Evolutionary conservation across 2,797 vertebrate genomes (phyloP).

Genomic region (Cephalopachus bancanus): DNA sequence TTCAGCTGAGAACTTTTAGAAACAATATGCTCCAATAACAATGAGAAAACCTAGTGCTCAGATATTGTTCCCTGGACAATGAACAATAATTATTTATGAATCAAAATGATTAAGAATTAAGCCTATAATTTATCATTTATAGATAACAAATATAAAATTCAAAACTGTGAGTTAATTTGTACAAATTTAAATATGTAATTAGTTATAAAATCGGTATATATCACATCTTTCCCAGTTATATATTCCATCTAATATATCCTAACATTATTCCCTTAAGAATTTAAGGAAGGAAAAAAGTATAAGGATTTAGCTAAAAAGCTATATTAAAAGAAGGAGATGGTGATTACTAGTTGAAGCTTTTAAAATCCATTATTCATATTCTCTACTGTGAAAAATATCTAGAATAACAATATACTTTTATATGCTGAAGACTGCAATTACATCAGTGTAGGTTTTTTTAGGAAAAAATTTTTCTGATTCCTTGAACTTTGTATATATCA

Average conservation of each 20-base stretch:
- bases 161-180: background rate
- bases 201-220: background rate
- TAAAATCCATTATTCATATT: background rate
- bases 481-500: background rate
- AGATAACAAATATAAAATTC: no score
- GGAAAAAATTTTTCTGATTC: background rate
- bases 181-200: background rate
- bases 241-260: background rate
- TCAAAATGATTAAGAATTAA: no score
- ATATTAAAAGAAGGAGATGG: background rate
- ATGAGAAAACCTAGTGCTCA: no score
- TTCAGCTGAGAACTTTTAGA: no score
- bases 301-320: background rate
- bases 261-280: background rate
- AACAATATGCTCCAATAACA: no score
- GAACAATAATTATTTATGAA: no score
- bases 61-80: no score
- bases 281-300: background rate
- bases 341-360: background rate
- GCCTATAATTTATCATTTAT: no score
- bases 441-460: background rate
- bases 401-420: background rate
- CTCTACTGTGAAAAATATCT: background rate
- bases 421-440: background rate
- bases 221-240: background rate